Conservation (phyloP, 2,888 invertebrate species). For the Archaeoteleia sp. region DNA sequence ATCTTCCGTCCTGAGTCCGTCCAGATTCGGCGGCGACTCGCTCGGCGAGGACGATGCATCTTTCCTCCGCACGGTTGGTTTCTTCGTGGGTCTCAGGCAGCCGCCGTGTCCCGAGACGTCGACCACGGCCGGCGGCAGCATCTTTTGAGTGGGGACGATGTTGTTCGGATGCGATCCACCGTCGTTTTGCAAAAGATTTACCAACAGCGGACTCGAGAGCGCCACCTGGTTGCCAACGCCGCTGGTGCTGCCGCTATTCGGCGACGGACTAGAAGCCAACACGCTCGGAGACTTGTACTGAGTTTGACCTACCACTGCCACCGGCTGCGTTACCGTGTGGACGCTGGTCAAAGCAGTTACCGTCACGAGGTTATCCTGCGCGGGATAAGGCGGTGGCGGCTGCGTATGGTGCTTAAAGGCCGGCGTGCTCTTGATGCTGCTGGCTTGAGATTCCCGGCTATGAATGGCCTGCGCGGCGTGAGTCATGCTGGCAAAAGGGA, state of each 20-base stretch:
- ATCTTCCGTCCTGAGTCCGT: slow-evolving; percentile 70
- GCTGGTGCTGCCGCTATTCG: slow-evolving; percentile 59
- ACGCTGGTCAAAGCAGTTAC: slow-evolving; percentile 67
- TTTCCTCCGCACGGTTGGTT: slow-evolving; percentile 72
- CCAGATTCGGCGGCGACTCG: slow-evolving; percentile 70
- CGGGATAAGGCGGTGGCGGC: slow-evolving; percentile 75
- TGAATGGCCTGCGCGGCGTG: slow-evolving; percentile 89
- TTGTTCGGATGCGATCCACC: slow-evolving; percentile 75
- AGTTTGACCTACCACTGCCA: slow-evolving; percentile 67
- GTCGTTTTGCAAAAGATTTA: slow-evolving; percentile 93
- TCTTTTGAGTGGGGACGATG: slow-evolving; percentile 65
- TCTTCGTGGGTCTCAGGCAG: slow-evolving; percentile 70
- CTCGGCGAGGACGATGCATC: slow-evolving; percentile 61
- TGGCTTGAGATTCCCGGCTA: slow-evolving; percentile 78
- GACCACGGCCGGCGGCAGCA: slow-evolving; percentile 69
- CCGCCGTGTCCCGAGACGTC: slow-evolving; percentile 62
- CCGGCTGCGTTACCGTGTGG: slow-evolving; percentile 64
- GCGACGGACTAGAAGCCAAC: slow-evolving; percentile 69
- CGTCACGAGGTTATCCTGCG: slow-evolving; percentile 70
- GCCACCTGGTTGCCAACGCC: slow-evolving; percentile 78
- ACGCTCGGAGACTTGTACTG: slow-evolving; percentile 66
- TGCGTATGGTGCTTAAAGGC: slow-evolving; percentile 71
- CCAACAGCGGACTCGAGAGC: slow-evolving; percentile 90
- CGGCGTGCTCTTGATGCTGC: slow-evolving; percentile 61
- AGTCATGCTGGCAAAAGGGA: slow-evolving; percentile 94